Conservation (phyloP, 2,113 vertebrate genomes). For the Microcebus tavaratra region DNA sequence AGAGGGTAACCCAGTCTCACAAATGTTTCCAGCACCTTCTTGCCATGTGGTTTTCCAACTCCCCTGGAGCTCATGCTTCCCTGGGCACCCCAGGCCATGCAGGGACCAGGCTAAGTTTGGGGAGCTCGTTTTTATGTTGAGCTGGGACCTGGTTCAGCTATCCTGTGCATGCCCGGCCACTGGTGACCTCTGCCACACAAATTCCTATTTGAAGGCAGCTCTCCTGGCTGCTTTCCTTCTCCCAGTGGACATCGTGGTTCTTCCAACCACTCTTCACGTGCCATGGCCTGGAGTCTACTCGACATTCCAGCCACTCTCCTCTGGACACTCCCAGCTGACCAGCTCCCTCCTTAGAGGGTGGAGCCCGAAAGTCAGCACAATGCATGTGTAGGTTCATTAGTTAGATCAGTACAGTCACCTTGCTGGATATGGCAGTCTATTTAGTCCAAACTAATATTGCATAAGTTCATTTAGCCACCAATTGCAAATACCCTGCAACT, state of each 20-base stretch:
- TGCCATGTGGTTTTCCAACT: background rate
- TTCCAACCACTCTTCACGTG: background rate
- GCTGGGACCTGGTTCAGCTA: background rate
- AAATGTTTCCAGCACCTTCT: background rate
- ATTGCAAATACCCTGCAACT: background rate
- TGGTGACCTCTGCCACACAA: background rate
- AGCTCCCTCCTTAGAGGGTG: background rate
- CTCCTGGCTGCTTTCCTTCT: background rate
- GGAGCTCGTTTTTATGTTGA: background rate
- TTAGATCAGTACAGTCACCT: background rate
- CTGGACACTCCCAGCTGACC: background rate
- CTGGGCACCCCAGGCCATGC: background rate
- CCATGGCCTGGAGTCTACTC: background rate
- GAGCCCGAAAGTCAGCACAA: background rate
- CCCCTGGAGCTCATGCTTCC: background rate
- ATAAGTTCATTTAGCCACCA: background rate
- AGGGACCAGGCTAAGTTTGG: background rate
- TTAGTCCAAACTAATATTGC: background rate
- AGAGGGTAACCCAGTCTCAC: background rate
- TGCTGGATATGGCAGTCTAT: background rate
- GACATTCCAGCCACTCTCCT: background rate
- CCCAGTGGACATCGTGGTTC: background rate
- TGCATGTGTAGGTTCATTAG: background rate
- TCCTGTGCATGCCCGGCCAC: background rate
- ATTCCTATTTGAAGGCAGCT: background rate